Base-by-base conservation (phyloP, 1,140 invertebrate genomes). In the Eumeta japonica region DNA sequence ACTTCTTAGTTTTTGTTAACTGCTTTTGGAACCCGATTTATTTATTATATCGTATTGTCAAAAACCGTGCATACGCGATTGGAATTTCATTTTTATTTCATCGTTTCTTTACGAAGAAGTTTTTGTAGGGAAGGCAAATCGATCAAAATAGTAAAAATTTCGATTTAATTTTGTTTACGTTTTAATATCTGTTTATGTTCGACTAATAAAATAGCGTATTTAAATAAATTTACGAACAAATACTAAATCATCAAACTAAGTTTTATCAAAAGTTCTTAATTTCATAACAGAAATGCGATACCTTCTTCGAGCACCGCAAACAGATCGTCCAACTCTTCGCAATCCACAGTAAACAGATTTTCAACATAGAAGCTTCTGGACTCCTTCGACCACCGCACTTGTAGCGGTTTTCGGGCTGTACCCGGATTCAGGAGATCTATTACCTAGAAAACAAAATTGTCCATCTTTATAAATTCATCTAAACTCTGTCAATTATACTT, bases 241-340 rank as follows among this genome's bases (percentile, higher is more conserved):
- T 7, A 24, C 7, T 7, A 7, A 24, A 24, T 7, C 7, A 24
- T 24, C 7, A 24, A 7, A 24, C 7, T 24, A n/a, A 7, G n/a
- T 24, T 24, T 7, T 24, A 24, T 24, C n/a, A n/a, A 7, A 24
- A 7, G n/a, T 24, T 7, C n/a, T 24, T 24, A 24, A 7, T 24
- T 7, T n/a, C 7, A 7, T 24, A 7, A 24, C 7, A 24, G n/a
- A 24, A 24, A 24, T 24, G n/a, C 7, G 20, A n/a, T 71, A 88
- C 94, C 94, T 86, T 96, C 94, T 79, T 96, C 92, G 14, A 97
- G 75, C 27, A 97, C 93, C 3, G 92, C 92, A 46, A 94, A 81
- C 18, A 97, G 77, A 71, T 97, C 94, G 50, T 96, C 93, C n/a
- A 94, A 74, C 52, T 94, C 87, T 64, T 94, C 90, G 58, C 94